Percentiles rank a stretch among this genome's conserved stretches.
phyloP scores from a whole-genome alignment of 2,797 vertebrate genomes.

The Tachyglossus aculeatus region DNA sequence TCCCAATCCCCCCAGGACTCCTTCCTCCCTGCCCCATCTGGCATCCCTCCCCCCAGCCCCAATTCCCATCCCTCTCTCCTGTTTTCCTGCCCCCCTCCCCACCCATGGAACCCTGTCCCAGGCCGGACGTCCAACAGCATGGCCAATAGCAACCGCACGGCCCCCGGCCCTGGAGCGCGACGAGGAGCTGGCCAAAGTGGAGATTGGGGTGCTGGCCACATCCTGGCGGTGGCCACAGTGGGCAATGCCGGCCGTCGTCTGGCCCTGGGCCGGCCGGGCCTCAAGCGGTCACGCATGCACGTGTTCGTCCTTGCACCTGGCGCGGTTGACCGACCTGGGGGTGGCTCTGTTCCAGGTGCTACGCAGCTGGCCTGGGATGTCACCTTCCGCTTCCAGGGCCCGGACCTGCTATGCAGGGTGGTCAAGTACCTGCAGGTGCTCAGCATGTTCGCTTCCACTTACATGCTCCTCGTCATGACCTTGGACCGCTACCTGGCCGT shows the following conservation, averaged over 20 bases:
- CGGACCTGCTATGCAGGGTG: constrained; percentile 86
- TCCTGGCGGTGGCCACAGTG: constrained; percentile 78
- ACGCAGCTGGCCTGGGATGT: constrained; percentile 94
- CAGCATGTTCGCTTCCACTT: constrained; percentile 97
- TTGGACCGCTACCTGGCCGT: constrained; percentile 94
- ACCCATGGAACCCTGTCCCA: neutral
- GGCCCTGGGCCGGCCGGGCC: constrained; percentile 72
- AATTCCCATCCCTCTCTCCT: rapidly evolving
- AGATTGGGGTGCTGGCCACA: constrained; percentile 84
- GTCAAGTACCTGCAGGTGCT: constrained; percentile 96
- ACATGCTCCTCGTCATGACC: constrained; percentile 94
- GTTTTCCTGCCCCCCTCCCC: neutral
- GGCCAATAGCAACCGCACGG: constrained; percentile 36
- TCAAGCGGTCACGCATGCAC: constrained; percentile 87
- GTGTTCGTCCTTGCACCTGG: constrained; percentile 91
- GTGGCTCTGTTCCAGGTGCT: constrained; percentile 93
- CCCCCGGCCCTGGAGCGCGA: constrained; percentile 70
- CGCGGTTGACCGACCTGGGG: constrained; percentile 85
- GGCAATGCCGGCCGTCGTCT: constrained; percentile 87
- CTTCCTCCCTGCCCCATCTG: neutral
- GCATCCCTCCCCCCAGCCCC: neutral
- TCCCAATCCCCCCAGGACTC: neutral
- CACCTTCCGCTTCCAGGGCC: constrained; percentile 89
- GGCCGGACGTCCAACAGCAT: neutral
- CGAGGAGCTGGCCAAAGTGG: constrained; percentile 87